Evolutionary conservation across 2,113 vertebrate species (phyloP).

Genomic region (Lipophrys pholis): DNA sequence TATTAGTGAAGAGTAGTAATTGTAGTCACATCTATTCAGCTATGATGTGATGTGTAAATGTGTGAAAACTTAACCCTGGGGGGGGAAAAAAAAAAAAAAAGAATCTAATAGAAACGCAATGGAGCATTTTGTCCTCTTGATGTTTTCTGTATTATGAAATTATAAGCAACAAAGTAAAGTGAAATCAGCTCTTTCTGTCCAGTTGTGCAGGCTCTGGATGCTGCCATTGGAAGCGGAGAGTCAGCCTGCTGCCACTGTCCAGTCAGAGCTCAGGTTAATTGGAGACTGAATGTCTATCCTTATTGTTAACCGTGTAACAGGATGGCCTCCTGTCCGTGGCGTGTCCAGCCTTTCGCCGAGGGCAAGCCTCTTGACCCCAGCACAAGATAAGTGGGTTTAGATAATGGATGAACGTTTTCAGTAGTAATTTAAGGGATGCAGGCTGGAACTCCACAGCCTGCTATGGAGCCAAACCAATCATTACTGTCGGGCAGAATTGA

Average conservation of each 20-base stretch:
- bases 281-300: neutral
- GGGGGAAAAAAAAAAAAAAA: too few relatives aligned
- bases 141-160: too few relatives aligned
- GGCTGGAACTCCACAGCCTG: slow-evolving; percentile 32
- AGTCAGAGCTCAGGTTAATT: neutral
- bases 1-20: too few relatives aligned
- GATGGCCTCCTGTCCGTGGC: neutral
- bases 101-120: too few relatives aligned
- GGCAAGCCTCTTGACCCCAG: neutral
- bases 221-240: neutral
- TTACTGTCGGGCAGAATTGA: slow-evolving; percentile 43
- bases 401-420: slow-evolving; percentile 45
- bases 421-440: slow-evolving; percentile 31
- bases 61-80: too few relatives aligned
- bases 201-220: too few relatives aligned
- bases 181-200: too few relatives aligned
- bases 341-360: neutral
- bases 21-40: too few relatives aligned
- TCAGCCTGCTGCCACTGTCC: neutral
- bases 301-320: neutral
- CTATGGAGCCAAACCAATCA: slow-evolving; percentile 47
- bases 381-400: slow-evolving; percentile 9
- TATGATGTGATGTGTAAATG: too few relatives aligned
- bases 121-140: too few relatives aligned
- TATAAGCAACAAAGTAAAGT: too few relatives aligned